Percentiles rank a stretch among this genome's conserved stretches.
Evolutionary conservation across 2,888 invertebrate genomes (phyloP).

Genomic region (Macrophya alboannulata): DNA sequence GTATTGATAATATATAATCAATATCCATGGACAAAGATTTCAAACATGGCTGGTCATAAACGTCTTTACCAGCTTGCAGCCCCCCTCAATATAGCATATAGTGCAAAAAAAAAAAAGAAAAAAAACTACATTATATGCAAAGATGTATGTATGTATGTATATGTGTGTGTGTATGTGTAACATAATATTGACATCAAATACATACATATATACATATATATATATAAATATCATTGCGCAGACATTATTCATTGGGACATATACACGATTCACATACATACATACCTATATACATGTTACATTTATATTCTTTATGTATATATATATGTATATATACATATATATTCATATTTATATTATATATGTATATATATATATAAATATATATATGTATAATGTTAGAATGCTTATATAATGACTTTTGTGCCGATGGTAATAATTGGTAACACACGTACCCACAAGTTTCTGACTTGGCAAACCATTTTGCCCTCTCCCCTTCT

Average conservation of each 20-base stretch:
- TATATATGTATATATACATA: not conserved
- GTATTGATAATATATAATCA: not conserved
- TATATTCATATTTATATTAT: not conserved
- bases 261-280: conserved; percentile 27
- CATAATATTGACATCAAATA: conserved; percentile 12
- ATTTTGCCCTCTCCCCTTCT: conserved; percentile 85
- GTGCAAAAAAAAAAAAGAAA: not conserved
- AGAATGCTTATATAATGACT: conserved; percentile 67
- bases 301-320: not conserved
- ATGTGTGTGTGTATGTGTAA: conserved; percentile 33
- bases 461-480: conserved; percentile 85
- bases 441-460: conserved; percentile 75
- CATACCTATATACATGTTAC: conserved; percentile 37
- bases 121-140: conserved; percentile 19
- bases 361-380: not conserved
- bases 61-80: not conserved
- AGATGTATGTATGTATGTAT: conserved; percentile 10
- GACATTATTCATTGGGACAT: conserved; percentile 9
- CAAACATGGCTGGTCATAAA: conserved; percentile 9
- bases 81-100: not conserved
- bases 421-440: conserved; percentile 78
- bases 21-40: not conserved
- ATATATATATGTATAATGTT: not conserved
- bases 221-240: conserved; percentile 26
- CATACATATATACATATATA: not conserved